Evolutionary conservation across 2,797 vertebrate species (phyloP).

Genomic region (Peromyscus eremicus): DNA sequence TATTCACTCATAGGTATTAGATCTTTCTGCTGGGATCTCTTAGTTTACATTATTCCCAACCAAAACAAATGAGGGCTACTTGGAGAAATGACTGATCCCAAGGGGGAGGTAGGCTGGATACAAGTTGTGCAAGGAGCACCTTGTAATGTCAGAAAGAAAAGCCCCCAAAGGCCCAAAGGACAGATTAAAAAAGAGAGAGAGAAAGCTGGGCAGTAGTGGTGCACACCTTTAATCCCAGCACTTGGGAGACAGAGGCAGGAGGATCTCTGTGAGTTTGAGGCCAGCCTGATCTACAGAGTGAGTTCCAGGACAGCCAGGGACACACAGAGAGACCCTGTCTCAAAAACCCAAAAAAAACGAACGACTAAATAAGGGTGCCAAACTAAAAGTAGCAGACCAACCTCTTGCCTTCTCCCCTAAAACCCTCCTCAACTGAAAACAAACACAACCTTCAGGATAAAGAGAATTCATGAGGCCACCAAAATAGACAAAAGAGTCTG

Average conservation of each 20-base stretch:
- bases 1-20: not conserved
- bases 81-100: conserved; percentile 17
- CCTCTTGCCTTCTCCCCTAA: conserved; percentile 39
- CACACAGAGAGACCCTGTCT: not conserved
- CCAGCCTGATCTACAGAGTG: not conserved
- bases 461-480: not conserved
- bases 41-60: conserved; percentile 43
- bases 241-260: not conserved
- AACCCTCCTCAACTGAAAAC: conserved; percentile 13
- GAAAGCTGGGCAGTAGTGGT: not conserved
- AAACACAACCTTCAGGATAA: conserved; percentile 5
- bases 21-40: not conserved
- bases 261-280: not conserved
- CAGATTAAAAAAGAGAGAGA: not conserved
- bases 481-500: conserved; percentile 32
- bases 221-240: not conserved
- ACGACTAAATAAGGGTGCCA: not conserved
- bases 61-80: conserved; percentile 20
- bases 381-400: conserved; percentile 50
- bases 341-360: not conserved
- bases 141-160: not conserved
- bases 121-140: not conserved
- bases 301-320: not conserved
- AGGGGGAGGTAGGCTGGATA: not conserved
- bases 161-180: not conserved